Evolutionary conservation across 2,888 invertebrate genomes (phyloP).

Genomic region (Chrysolina americana): DNA sequence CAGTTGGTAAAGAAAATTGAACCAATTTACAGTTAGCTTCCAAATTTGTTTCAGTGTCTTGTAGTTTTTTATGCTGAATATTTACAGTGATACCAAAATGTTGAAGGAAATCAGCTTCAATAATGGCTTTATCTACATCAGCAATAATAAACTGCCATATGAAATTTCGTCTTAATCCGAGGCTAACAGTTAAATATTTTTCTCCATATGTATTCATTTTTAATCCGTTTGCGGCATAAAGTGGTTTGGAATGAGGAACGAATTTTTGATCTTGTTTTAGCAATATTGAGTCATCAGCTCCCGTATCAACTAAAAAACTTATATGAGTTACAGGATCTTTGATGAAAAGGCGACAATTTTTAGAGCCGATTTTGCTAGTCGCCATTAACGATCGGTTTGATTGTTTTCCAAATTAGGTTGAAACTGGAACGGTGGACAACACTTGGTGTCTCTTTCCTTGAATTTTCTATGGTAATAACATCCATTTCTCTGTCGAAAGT

Average conservation of each 20-base stretch:
- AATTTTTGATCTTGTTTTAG: background rate
- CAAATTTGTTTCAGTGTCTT: conserved; percentile 30
- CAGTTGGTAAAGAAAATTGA: background rate
- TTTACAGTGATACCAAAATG: conserved; percentile 44
- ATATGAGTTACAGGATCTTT: conserved; percentile 5
- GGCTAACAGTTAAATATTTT: conserved; percentile 28
- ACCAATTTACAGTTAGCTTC: background rate
- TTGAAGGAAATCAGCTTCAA: conserved; percentile 49
- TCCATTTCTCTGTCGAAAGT: no score
- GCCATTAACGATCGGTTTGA: background rate
- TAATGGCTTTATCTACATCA: conserved; percentile 44
- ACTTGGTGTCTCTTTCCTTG: background rate
- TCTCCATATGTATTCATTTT: conserved; percentile 26
- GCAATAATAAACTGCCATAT: conserved; percentile 50
- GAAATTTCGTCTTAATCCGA: conserved; percentile 44
- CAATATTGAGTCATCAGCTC: conserved; percentile 18
- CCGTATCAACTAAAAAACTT: conserved; percentile 20
- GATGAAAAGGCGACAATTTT: conserved; percentile 23
- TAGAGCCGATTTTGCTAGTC: background rate
- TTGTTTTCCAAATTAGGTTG: background rate
- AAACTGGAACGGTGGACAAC: background rate
- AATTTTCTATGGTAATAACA: background rate
- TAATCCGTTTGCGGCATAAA: conserved; percentile 32
- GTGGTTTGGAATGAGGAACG: background rate
- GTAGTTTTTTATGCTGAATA: conserved; percentile 29